Evolutionary conservation across 2,113 vertebrate genomes (phyloP), one percentile per base, ranked within the genome.

Genomic region (Tautogolabrus adspersus): DNA sequence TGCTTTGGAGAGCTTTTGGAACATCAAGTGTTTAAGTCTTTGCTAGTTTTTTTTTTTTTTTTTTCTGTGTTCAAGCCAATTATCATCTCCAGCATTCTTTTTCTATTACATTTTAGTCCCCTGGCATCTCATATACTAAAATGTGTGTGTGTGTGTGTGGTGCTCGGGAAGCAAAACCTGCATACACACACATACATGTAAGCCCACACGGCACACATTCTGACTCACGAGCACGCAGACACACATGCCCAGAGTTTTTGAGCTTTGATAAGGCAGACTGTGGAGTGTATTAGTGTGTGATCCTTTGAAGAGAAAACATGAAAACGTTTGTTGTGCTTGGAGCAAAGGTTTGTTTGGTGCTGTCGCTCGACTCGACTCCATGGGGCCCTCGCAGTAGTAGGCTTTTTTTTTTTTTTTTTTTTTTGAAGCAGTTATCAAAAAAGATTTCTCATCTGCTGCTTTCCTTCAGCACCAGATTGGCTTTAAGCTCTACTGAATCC

Each of bases 281-380:
- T 30, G 58, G 49, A 64, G 85, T 57, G 78, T 77, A 70, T 79
- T 79, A 58, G 68, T 34, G 54, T 77, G 69, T 69, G 83, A 86
- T 84, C 72, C 79, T 83, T 88, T 87, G 83, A 88, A 89, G 81
- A 58, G 79, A 76, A 79, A 82, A 90, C 72, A 84, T 81, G 64
- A 83, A 84, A 81, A 82, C 9, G 57, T 77, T 79, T 75, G 77
- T 82, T 83, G 74, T 72, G 83, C 83, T 89, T 1, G 34, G 72
- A 86, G 87, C 84, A 79, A 66, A 81, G 81, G 77, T 87, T 90
- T 80, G 73, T 84, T 81, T 84, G 75, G 58, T 66, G 63, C 66
- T 71, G 85, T 86, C 70, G 71, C 55, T 79, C 46, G 56, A 61
- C 72, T 75, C 18, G 52, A 57, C 73, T 87, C 88, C 56, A 12